These are phyloP conservation scores for Centrocercus urophasianus DNA, from an alignment of 2,113 vertebrate species.

Conservation along the genomic window DNA sequence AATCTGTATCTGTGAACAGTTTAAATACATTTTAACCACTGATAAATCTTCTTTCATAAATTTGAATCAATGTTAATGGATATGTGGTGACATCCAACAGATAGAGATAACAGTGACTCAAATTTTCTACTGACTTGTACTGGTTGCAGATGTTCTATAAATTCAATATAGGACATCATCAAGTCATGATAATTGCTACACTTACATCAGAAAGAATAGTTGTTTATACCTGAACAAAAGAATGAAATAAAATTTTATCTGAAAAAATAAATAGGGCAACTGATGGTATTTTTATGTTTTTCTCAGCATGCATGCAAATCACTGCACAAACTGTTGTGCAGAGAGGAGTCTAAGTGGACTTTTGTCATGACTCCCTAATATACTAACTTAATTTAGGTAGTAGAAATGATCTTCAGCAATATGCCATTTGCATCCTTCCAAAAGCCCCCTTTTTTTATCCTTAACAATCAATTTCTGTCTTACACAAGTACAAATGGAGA, in stretches of 20 bases:
- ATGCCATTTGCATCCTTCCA: neutral
- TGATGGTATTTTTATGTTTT: neutral
- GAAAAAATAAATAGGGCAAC: neutral
- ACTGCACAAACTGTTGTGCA: neutral
- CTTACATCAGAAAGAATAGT: neutral
- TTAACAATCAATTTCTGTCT: neutral
- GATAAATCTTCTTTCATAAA: neutral
- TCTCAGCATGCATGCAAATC: neutral
- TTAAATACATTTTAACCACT: neutral
- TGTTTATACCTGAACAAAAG: neutral
- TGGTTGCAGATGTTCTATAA: neutral
- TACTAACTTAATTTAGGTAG: neutral
- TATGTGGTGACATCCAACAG: neutral
- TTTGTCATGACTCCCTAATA: neutral
- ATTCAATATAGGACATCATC: neutral
- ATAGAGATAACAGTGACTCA: neutral
- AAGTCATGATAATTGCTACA: neutral
- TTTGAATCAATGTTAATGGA: neutral
- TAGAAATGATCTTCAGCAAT: neutral
- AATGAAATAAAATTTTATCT: neutral
- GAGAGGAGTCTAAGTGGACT: neutral
- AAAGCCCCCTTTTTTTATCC: neutral
- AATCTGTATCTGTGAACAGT: neutral
- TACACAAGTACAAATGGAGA: neutral
- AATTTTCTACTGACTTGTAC: neutral